A percentile compares a stretch with the other conserved stretches of the same genome.
Conservation (phyloP, 2,113 vertebrate genomes). For the Pipa parva region DNA sequence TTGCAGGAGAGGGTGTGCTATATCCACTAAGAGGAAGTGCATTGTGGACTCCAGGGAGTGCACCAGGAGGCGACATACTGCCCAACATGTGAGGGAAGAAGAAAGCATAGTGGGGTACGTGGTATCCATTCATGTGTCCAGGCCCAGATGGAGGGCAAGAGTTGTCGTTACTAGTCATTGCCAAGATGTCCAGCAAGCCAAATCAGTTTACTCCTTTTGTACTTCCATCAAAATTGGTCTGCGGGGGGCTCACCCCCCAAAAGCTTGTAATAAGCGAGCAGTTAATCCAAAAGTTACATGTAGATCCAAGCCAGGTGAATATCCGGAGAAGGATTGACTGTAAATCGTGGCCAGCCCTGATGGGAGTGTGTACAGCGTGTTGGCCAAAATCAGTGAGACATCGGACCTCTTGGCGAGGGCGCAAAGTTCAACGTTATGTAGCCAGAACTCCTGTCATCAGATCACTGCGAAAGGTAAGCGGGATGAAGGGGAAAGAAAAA, state of each 20-base stretch:
- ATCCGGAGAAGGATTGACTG: neutral
- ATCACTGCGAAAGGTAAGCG: constrained; percentile 27
- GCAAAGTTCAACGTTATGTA: no score
- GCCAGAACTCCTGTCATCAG: no score
- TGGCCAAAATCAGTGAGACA: neutral
- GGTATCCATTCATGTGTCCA: constrained; percentile 84
- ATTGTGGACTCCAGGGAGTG: constrained; percentile 72
- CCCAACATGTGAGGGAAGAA: constrained; percentile 94
- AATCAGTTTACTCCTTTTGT: constrained; percentile 32
- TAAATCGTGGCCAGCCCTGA: neutral
- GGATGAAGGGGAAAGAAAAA: no score
- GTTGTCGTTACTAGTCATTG: constrained; percentile 94
- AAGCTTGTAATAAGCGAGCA: neutral
- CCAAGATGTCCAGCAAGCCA: constrained; percentile 35
- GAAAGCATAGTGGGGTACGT: constrained; percentile 89
- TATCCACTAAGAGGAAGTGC: constrained; percentile 90
- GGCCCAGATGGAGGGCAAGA: constrained; percentile 72
- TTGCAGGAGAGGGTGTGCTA: constrained; percentile 93
- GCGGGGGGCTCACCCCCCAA: constrained; percentile 21
- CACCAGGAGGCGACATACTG: constrained; percentile 80
- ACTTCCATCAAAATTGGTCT: constrained; percentile 11
- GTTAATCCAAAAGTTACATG: constrained; percentile 17
- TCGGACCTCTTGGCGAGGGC: neutral
- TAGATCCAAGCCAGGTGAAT: constrained; percentile 4
- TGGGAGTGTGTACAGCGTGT: neutral